These are phyloP conservation scores for Linnaemya tessellans DNA, from an alignment of 2,888 invertebrate species.

Conservation along the genomic window DNA sequence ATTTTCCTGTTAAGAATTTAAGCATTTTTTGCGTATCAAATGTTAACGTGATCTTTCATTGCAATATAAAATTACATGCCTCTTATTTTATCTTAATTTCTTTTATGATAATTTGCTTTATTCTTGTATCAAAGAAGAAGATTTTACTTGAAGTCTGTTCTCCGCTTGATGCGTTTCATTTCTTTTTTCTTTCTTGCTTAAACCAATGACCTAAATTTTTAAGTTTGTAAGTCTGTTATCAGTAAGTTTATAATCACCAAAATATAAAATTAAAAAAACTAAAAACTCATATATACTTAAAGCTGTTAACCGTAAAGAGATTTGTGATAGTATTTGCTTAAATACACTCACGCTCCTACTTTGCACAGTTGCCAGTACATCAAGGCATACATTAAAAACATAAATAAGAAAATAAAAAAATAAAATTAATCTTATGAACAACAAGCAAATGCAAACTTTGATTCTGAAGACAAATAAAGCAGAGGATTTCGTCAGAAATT, in stretches of 20 bases:
- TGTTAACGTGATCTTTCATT: constrained; percentile 43
- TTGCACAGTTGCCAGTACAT: neutral
- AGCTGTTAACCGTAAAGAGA: constrained; percentile 67
- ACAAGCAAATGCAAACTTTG: constrained; percentile 53
- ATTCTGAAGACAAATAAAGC: constrained; percentile 38
- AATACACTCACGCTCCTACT: constrained; percentile 10
- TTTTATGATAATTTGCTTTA: constrained; percentile 32
- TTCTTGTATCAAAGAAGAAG: constrained; percentile 23
- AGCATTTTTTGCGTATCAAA: constrained; percentile 12
- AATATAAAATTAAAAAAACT: constrained; percentile 57
- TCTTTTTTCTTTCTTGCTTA: neutral
- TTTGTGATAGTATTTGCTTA: constrained; percentile 69
- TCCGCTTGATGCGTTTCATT: neutral
- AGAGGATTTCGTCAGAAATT: constrained; percentile 39
- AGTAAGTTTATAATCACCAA: constrained; percentile 61
- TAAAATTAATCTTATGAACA: constrained; percentile 52
- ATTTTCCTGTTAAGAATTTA: constrained; percentile 7
- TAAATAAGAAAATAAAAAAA: neutral
- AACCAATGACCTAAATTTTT: constrained; percentile 65
- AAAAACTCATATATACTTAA: constrained; percentile 42
- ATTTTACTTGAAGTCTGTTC: constrained; percentile 16
- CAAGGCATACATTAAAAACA: neutral
- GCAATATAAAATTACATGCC: constrained; percentile 44
- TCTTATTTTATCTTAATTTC: constrained; percentile 50
- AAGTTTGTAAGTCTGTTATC: constrained; percentile 59